Percentiles rank a stretch among this genome's conserved stretches.
phyloP scores from a whole-genome alignment of 2,797 vertebrate species.

The Poeciliopsis paucimaculata region DNA sequence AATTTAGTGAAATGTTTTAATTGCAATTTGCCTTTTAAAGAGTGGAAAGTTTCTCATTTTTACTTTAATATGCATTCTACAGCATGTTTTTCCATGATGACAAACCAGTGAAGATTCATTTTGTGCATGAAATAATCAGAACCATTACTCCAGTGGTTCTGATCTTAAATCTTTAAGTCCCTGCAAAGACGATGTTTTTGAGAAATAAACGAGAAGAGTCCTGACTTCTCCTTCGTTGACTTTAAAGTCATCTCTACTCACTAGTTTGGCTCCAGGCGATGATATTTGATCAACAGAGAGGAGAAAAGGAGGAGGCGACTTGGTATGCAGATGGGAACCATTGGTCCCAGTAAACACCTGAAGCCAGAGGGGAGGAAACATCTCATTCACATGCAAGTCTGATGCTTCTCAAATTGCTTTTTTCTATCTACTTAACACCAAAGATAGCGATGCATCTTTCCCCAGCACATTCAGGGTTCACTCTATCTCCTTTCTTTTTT shows the following conservation, averaged over 20 bases:
- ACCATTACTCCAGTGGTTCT: slow-evolving; percentile 1
- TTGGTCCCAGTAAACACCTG: slow-evolving; percentile 73
- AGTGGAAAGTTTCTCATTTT: neutral
- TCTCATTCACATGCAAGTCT: slow-evolving; percentile 71
- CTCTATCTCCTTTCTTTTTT: slow-evolving; percentile 13
- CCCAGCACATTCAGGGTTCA: slow-evolving; percentile 49
- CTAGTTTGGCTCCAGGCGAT: slow-evolving; percentile 41
- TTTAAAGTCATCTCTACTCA: slow-evolving; percentile 57
- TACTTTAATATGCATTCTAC: neutral
- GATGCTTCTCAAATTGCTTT: slow-evolving; percentile 45
- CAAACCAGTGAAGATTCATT: neutral
- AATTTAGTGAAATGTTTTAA: neutral
- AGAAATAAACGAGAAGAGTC: slow-evolving; percentile 27
- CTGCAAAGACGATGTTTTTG: neutral
- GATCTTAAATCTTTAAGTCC: slow-evolving; percentile 4
- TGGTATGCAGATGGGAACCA: slow-evolving; percentile 70
- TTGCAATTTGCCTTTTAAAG: neutral
- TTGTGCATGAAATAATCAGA: neutral
- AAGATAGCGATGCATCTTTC: slow-evolving; percentile 49
- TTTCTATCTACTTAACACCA: slow-evolving; percentile 39
- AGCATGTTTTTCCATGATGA: neutral
- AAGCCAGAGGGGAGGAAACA: slow-evolving; percentile 64
- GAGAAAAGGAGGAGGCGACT: slow-evolving; percentile 42
- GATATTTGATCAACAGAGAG: slow-evolving; percentile 33
- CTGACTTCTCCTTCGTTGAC: slow-evolving; percentile 47